Evolutionary conservation across 2,113 vertebrate genomes (phyloP).

Genomic region (Hemicordylus capensis): DNA sequence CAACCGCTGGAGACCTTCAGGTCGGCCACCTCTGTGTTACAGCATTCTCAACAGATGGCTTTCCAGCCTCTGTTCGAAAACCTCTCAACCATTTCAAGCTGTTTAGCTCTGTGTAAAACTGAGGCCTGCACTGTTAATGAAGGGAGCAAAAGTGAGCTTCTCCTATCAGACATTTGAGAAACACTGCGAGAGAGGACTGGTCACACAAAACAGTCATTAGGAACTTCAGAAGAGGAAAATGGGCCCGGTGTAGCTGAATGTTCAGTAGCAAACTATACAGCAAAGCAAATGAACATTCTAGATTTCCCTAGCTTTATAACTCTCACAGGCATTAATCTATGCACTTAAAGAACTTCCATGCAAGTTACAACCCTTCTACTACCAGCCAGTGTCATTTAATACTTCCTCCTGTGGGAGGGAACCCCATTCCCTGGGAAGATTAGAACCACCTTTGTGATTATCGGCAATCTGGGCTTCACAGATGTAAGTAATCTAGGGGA

Average conservation of each 20-base stretch:
- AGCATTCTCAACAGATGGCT: too few species aligned
- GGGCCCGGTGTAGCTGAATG: slow-evolving; percentile 34
- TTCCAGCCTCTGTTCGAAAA: too few species aligned
- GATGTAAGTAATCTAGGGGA: slow-evolving; percentile 72
- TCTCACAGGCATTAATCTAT: slow-evolving; percentile 59
- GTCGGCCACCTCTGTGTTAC: too few species aligned
- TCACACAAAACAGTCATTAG: background rate
- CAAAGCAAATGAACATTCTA: slow-evolving; percentile 46
- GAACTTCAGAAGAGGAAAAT: background rate
- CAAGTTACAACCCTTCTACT: slow-evolving; percentile 62
- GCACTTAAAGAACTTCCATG: slow-evolving; percentile 62
- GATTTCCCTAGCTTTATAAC: slow-evolving; percentile 43
- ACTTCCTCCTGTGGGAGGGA: slow-evolving; percentile 64
- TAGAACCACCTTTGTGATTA: slow-evolving; percentile 72
- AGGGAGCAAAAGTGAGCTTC: background rate
- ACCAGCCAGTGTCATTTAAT: slow-evolving; percentile 72
- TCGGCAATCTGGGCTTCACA: slow-evolving; percentile 67
- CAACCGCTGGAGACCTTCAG: too few species aligned
- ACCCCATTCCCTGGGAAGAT: slow-evolving; percentile 70
- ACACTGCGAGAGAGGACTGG: background rate
- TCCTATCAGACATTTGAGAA: background rate
- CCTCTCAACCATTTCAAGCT: too few species aligned
- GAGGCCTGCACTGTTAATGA: background rate
- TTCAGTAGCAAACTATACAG: slow-evolving; percentile 37
- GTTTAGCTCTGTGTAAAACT: background rate